Conservation (phyloP, 2,797 vertebrate genomes). For the Oreochromis grahami region DNA sequence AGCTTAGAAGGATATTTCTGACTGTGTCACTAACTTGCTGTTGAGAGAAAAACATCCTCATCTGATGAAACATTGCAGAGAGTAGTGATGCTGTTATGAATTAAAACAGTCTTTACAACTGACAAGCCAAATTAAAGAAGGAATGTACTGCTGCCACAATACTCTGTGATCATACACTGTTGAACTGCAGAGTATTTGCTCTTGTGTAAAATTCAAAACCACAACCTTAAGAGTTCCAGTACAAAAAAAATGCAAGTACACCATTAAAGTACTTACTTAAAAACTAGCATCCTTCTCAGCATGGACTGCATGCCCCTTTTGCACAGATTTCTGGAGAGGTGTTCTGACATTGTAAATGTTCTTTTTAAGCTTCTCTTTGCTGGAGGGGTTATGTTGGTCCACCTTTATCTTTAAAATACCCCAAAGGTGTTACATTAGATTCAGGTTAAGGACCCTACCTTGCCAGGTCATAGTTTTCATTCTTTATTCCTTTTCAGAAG, state of each 20-base stretch:
- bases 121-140: not conserved
- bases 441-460: not conserved
- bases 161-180: not conserved
- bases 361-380: not conserved
- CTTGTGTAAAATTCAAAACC: not conserved
- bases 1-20: slow-evolving; percentile 56
- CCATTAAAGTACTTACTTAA: not conserved
- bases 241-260: not conserved
- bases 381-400: not conserved
- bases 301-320: not conserved
- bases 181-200: not conserved
- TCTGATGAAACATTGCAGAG: slow-evolving; percentile 4
- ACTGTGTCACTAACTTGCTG: slow-evolving; percentile 47
- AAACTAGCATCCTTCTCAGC: not conserved
- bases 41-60: slow-evolving; percentile 37
- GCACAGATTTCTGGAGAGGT: not conserved
- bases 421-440: not conserved
- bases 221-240: not conserved
- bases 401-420: not conserved
- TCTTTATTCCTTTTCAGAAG: not conserved
- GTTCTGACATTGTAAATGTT: not conserved
- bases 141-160: not conserved
- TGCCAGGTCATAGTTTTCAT: not conserved
- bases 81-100: not conserved
- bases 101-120: not conserved